Evolutionary conservation across 2,888 invertebrate species (phyloP).

Genomic region (Melieria picta): DNA sequence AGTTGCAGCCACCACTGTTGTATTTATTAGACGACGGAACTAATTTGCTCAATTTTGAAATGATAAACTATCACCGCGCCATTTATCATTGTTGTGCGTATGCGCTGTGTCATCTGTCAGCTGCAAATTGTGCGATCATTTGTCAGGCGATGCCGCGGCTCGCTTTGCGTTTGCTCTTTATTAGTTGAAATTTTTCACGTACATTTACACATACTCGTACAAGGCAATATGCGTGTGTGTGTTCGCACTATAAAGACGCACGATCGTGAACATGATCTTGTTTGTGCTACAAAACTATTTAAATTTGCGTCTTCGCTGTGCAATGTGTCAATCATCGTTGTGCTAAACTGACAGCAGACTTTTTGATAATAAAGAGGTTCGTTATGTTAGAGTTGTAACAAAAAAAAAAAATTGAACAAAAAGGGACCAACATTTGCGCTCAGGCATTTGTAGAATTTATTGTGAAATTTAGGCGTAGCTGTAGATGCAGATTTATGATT

Average conservation of each 20-base stretch:
- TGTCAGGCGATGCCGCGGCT: constrained; percentile 8
- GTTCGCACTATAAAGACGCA: not conserved
- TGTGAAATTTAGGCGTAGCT: no score
- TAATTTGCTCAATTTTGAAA: constrained; percentile 17
- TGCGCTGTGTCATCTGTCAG: constrained; percentile 27
- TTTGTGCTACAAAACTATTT: not conserved
- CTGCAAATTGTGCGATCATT: constrained; percentile 29
- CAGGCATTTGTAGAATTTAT: no score
- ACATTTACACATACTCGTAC: no score
- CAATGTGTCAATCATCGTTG: constrained; percentile 26
- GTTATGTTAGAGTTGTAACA: no score
- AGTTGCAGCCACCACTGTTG: no score
- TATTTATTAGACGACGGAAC: constrained; percentile 8
- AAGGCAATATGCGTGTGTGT: no score
- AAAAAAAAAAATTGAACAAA: no score
- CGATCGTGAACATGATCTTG: constrained; percentile 16
- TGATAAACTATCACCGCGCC: constrained; percentile 5
- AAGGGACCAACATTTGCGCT: no score
- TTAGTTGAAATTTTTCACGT: no score
- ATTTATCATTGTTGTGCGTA: constrained; percentile 24
- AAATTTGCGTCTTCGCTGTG: constrained; percentile 12
- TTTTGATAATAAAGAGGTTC: no score
- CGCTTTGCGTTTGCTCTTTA: not conserved
- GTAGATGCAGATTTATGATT: no score
- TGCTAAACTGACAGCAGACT: not conserved